Evolutionary conservation across 2,888 invertebrate genomes (phyloP), one percentile per base, ranked within the genome.

Genomic region (Pseudeuparius sepicola): DNA sequence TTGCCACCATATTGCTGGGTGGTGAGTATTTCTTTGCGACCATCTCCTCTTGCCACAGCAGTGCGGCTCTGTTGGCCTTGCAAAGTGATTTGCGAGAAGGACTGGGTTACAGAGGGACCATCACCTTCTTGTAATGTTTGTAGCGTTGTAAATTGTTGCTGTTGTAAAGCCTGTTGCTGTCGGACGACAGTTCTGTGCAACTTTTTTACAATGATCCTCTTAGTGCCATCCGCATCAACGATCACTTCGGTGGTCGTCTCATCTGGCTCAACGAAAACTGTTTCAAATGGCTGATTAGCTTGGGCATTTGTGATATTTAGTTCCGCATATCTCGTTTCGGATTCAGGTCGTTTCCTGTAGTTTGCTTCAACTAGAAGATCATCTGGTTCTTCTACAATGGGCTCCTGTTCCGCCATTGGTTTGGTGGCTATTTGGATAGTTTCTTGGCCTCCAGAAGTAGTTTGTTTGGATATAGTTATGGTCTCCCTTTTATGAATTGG

Each of bases 221-320:
- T 84, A 0, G 81, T 81, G 3, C 86, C 86, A 55, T 86, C 85
- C 11, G 84, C 73, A 50, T 83, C 84, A 0, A 77, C 73, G n/a
- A 81, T 72, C 3, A 85, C 79, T 61, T 83, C 81, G 1, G 85
- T 86, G 1, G 81, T 84, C 2, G 84, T 81, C 55, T 84, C 80
- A 56, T 83, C 84, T 0, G 86, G 86, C 56, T 86, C 84, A 1
- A 81, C 74, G 55, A 86, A 74, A 3, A 84, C 70, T 1, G 86
- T 85, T 60, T 86, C 85, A 52, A 85, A 86, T 0, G 83, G 72
- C 48, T 82, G 79, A 43, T 58, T 58, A 0, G 83, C 81, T 16
- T 75, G 63, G 31, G 75, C 75, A 52, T 81, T 83, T 5, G 75
- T 68, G 18, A 85, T 80, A 48, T 73, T 78, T 10, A 86, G 56